A percentile compares a stretch with the other conserved stretches of the same genome.
phyloP scores from a whole-genome alignment of 2,113 vertebrate genomes.

The Micronisus gabar region DNA sequence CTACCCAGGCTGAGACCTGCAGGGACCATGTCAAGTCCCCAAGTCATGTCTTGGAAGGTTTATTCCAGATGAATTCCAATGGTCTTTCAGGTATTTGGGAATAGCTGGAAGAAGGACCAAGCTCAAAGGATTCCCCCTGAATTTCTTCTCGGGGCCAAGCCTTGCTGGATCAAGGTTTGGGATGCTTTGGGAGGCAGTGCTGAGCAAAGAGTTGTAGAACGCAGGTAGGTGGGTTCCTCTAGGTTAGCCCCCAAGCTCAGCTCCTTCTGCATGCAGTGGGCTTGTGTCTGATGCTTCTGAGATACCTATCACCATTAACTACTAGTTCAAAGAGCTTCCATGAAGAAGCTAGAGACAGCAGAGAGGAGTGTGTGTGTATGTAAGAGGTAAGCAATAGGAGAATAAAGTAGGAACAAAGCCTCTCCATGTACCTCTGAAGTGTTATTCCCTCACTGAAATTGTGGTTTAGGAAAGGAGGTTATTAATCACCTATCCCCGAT shows the following conservation, averaged over 20 bases:
- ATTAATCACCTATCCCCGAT: background rate
- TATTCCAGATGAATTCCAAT: background rate
- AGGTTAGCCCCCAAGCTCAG: background rate
- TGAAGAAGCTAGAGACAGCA: background rate
- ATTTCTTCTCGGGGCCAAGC: background rate
- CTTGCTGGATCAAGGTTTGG: background rate
- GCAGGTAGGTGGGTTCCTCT: background rate
- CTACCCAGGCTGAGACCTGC: background rate
- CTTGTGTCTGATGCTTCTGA: background rate
- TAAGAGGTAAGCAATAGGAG: background rate
- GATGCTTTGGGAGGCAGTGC: background rate
- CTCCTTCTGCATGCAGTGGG: background rate
- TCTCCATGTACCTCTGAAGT: background rate
- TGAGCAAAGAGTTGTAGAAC: background rate
- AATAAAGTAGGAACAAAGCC: background rate
- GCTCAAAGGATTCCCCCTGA: background rate
- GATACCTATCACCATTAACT: background rate
- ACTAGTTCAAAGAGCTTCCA: background rate
- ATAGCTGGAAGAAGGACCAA: background rate
- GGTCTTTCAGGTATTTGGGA: background rate
- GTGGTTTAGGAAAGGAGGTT: background rate
- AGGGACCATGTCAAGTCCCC: background rate
- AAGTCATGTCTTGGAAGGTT: background rate
- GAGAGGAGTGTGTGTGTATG: background rate
- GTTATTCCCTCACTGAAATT: background rate